Conservation (phyloP, 2,797 vertebrate species). For the Muscicapa comitata region DNA sequence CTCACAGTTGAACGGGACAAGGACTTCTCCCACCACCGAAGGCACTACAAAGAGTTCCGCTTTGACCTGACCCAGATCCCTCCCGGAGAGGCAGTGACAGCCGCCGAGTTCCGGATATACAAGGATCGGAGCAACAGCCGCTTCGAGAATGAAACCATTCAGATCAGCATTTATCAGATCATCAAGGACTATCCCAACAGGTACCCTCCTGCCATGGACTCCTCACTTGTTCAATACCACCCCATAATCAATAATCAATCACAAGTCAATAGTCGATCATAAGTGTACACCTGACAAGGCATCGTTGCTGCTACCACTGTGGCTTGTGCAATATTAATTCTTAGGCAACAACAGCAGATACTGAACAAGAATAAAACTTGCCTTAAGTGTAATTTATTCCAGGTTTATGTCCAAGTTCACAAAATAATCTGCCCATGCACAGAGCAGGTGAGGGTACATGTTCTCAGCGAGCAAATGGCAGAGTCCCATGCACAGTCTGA, state of each 20-base stretch:
- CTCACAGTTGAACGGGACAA: conserved; percentile 95
- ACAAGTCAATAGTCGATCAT: fast-evolving
- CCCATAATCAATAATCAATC: background rate
- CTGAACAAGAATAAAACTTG: background rate
- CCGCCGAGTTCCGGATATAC: conserved; percentile 96
- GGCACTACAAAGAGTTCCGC: conserved; percentile 98
- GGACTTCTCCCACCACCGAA: conserved; percentile 96
- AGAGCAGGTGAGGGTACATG: background rate
- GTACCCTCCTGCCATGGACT: conserved; percentile 62
- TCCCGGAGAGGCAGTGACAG: conserved; percentile 93
- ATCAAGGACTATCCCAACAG: conserved; percentile 93
- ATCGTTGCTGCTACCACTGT: background rate
- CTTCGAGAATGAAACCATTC: conserved; percentile 94
- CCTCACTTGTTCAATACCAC: background rate
- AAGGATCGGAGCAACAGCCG: conserved; percentile 91
- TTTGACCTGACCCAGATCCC: conserved; percentile 99
- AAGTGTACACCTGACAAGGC: fast-evolving
- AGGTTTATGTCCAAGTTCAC: background rate
- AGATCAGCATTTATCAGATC: conserved; percentile 95
- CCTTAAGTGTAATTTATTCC: background rate
- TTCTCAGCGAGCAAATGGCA: background rate
- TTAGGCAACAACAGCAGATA: background rate
- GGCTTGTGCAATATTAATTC: background rate
- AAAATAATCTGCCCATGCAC: background rate
- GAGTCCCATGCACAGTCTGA: background rate